Conservation (phyloP, 1,140 invertebrate genomes). For the Drosophila burlai region DNA sequence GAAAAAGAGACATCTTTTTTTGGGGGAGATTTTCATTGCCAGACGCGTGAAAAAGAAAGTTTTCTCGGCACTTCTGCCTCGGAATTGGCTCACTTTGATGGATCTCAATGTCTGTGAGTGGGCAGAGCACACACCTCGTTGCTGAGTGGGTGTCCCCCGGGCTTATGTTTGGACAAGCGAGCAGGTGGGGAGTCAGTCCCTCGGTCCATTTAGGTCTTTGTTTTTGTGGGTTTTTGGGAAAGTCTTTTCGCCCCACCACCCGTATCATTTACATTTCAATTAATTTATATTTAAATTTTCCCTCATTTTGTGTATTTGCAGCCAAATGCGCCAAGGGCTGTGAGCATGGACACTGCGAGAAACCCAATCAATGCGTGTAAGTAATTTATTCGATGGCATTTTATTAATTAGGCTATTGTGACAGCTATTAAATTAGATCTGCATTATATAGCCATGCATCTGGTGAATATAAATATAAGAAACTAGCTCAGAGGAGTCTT, state of each 20-base stretch:
- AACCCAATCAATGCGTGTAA: conserved; percentile 98
- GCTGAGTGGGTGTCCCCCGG: conserved; percentile 56
- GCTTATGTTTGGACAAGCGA: conserved; percentile 2
- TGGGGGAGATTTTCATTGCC: conserved; percentile 58
- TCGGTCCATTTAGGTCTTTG: conserved; percentile 31
- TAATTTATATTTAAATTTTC: conserved; percentile 84
- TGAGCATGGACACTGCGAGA: conserved; percentile 96
- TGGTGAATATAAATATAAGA: not conserved
- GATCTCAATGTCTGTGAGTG: conserved; percentile 57
- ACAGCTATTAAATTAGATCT: not conserved
- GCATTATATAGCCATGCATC: not conserved
- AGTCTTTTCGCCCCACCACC: conserved; percentile 42
- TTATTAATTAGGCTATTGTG: conserved; percentile 18
- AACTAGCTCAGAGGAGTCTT: not conserved
- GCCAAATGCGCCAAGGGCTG: conserved; percentile 96
- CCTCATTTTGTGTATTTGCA: conserved; percentile 89
- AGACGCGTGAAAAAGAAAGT: conserved; percentile 85
- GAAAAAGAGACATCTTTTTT: conserved; percentile 48
- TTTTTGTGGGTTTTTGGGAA: conserved; percentile 41
- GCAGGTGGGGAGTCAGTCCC: conserved; percentile 39
- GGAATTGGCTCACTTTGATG: conserved; percentile 65
- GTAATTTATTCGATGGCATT: conserved; percentile 86
- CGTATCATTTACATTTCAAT: conserved; percentile 68
- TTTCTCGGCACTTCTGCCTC: conserved; percentile 41
- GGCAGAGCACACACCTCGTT: conserved; percentile 35